phyloP scores from a whole-genome alignment of 2,797 vertebrate species.

The Sphenopsis melanotis region DNA sequence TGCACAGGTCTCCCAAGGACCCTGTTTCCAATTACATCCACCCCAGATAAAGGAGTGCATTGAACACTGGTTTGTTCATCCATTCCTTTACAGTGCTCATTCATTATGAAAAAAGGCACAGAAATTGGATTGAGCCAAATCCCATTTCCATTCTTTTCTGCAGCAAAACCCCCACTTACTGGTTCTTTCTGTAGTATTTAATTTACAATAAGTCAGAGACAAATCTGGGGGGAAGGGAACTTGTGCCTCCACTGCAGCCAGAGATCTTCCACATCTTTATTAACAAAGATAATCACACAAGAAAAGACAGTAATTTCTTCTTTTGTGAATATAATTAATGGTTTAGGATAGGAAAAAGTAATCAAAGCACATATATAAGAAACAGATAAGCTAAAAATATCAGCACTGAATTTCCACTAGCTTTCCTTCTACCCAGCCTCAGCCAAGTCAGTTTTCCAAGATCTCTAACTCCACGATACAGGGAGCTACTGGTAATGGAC shows the following conservation, averaged over 20 bases:
- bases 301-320: neutral
- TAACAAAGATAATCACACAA: neutral
- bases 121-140: neutral
- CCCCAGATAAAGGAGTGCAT: conserved; percentile 1
- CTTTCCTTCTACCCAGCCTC: neutral
- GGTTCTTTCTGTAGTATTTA: neutral
- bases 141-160: neutral
- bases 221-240: neutral
- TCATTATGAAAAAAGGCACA: neutral
- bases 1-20: neutral
- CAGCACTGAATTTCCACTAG: neutral
- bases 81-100: neutral
- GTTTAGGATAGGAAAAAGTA: neutral
- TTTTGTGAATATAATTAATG: neutral
- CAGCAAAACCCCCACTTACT: neutral
- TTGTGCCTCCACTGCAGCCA: neutral
- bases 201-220: neutral
- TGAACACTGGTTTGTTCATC: neutral
- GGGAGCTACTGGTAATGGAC: neutral
- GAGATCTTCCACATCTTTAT: neutral
- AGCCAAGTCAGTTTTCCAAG: neutral
- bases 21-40: conserved; percentile 9
- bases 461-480: neutral
- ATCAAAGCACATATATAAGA: neutral
- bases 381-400: neutral